Evolutionary conservation across 2,113 vertebrate genomes (phyloP), one percentile per base, ranked within the genome.

Genomic region (Misgurnus mizolepis): DNA sequence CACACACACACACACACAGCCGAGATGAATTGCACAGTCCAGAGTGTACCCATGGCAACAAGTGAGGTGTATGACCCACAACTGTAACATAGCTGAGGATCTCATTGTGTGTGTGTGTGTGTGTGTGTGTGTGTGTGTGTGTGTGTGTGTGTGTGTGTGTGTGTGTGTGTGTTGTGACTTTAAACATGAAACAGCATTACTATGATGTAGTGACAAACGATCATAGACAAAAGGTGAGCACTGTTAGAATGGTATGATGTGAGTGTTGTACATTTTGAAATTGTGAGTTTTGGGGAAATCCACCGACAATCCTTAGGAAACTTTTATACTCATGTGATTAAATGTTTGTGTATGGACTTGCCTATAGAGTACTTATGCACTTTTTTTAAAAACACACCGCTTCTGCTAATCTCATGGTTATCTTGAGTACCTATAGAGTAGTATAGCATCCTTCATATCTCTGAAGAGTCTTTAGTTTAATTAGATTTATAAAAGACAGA

Each of bases 41-140:
- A 79, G 55, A 82, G 76, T 69, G 83, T 85, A 79, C 83, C 83
- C 83, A 85, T 85, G 76, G 83, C 80, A 85, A 85, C 83, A 66
- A 66, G 74, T 45, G n/a, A 27, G 72, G 56, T 62, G 58, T 64
- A 60, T 22, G 64, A 74, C 73, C 75, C 50, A 4, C 40, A 22
- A 39, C 53, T 74, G 62, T 77, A 84, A 56, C 79, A 56, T 60
- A 78, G 79, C 55, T 64, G 2, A 43, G 49, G 69, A 60, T 80
- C 58, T 53, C 58, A 64, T 27, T 64, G 50, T 60, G 50, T 71
- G 22, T 79, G 67, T 58, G 66, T 78, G 12, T 41, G n/a, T 67
- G 50, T 71, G 22, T 79, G 67, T 64, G 50, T 60, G 50, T 71
- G 22, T 79, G 67, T 64, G 50, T 60, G 50, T 71, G 22, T 79